Evolutionary conservation across 2,113 vertebrate species (phyloP), one percentile per base, ranked within the genome.

Genomic region (Vireo altiloquus): DNA sequence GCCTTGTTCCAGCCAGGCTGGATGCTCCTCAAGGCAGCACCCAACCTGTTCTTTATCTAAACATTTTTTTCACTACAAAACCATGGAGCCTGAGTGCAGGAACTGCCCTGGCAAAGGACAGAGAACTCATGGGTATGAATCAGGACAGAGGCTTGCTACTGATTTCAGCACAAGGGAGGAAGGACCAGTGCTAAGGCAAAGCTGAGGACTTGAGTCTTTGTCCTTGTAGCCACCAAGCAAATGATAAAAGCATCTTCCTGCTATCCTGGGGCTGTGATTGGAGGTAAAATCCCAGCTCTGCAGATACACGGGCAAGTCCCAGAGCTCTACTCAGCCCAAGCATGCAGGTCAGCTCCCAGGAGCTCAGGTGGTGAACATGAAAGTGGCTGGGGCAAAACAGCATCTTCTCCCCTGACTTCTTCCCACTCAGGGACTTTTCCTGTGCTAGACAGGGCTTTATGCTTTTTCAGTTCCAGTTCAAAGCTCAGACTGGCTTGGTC

Each of bases 221-320:
- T 44, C 60, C 33, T 35, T 88, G 46, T 39, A 72, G 64, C 25
- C 2, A 5, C 37, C 39, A 69, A 66, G 33, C 16, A 83, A 83
- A 63, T 2, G 3, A 7, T 27, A 28, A 68, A 64, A 89, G 10
- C 65, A 22, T 19, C 37, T 56, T 89, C 49, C 63, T 53, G 15
- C 53, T 30, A 13, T 17, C 40, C 22, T 1, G 0, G 44, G 64
- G 57, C 52, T 71, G 47, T 1, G 1, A 56, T 0, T 20, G 33
- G 64, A 81, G 52, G 35, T 68, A 71, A 72, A 92, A 74, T 21
- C 52, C 50, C 39, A 52, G 50, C 72, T 82, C 64, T 87, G 82
- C 60, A 79, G 52, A 76, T 15, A 22, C 1, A 0, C 0, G 0
- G 47, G 30, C 42, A 65, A 4, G 30, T 28, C 33, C 35, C 37